Percentiles rank a stretch among this genome's conserved stretches.
phyloP scores from a whole-genome alignment of 2,888 invertebrate genomes.

The Pseudococcus jackbeardsleyi region DNA sequence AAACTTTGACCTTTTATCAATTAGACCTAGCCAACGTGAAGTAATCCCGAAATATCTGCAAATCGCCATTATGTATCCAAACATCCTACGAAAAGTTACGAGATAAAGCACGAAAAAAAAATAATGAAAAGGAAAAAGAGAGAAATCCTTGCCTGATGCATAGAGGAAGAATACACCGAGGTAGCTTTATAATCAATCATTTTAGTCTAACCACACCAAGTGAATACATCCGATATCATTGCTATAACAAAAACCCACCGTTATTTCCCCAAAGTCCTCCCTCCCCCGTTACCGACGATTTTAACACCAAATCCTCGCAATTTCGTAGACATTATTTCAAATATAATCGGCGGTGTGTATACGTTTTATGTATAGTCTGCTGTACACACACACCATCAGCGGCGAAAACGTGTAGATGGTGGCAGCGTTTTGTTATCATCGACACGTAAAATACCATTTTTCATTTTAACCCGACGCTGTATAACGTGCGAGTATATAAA shows the following conservation, averaged over 20 bases:
- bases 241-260: conserved; percentile 38
- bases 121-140: too few species aligned
- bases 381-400: background rate
- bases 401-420: background rate
- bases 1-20: too few species aligned
- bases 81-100: too few species aligned
- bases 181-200: conserved; percentile 51
- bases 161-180: too few species aligned
- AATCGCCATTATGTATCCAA: too few species aligned
- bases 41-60: too few species aligned
- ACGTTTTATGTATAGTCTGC: background rate
- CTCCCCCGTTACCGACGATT: background rate
- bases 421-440: conserved; percentile 52
- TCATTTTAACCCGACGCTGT: conserved; percentile 27
- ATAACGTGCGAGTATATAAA: background rate
- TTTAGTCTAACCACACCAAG: conserved; percentile 15
- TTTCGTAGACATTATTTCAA: conserved; percentile 58
- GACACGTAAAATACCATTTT: conserved; percentile 57
- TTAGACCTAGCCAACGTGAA: too few species aligned
- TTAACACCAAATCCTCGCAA: conserved; percentile 25
- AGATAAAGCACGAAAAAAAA: too few species aligned
- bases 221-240: conserved; percentile 57
- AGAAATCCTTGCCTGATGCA: too few species aligned
- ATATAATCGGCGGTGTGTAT: conserved; percentile 43
- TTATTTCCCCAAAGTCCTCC: background rate